Evolutionary conservation across 2,113 vertebrate species (phyloP).

Genomic region (Bubo bubo): DNA sequence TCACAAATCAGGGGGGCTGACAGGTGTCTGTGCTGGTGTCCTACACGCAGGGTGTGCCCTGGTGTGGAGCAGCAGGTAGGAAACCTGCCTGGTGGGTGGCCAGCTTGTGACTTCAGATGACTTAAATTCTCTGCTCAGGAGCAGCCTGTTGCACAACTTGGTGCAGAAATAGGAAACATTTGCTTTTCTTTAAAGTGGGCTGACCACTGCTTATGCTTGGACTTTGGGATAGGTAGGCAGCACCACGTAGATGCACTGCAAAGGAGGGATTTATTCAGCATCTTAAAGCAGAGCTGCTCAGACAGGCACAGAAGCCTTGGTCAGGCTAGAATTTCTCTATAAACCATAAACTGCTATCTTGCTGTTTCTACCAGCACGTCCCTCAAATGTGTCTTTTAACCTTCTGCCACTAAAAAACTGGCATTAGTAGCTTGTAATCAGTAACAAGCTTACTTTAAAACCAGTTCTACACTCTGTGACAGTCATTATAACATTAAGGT

Average conservation of each 20-base stretch:
- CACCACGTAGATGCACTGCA: not conserved
- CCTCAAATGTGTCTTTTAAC: not conserved
- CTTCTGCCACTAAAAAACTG: not conserved
- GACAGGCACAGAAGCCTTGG: not conserved
- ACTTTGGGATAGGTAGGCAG: not conserved
- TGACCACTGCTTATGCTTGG: not conserved
- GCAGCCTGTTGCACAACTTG: not conserved
- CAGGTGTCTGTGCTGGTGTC: conserved; percentile 68
- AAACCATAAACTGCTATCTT: not conserved
- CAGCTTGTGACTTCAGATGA: conserved; percentile 75
- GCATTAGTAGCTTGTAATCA: not conserved
- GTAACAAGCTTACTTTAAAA: not conserved
- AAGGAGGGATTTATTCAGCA: not conserved
- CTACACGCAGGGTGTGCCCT: not conserved
- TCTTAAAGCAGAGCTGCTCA: not conserved
- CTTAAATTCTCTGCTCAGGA: not conserved
- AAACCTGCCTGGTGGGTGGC: conserved; percentile 78
- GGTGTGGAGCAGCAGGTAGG: conserved; percentile 58
- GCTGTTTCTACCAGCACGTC: not conserved
- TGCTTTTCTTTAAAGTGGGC: not conserved
- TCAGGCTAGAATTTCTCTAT: not conserved
- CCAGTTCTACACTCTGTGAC: not conserved
- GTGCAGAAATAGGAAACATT: not conserved
- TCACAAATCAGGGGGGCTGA: conserved; percentile 56
- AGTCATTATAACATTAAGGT: not conserved